Percentiles rank a stretch among this genome's conserved stretches.
phyloP scores from a whole-genome alignment of 2,888 invertebrate species.

The Sinohyriopsis cumingii region DNA sequence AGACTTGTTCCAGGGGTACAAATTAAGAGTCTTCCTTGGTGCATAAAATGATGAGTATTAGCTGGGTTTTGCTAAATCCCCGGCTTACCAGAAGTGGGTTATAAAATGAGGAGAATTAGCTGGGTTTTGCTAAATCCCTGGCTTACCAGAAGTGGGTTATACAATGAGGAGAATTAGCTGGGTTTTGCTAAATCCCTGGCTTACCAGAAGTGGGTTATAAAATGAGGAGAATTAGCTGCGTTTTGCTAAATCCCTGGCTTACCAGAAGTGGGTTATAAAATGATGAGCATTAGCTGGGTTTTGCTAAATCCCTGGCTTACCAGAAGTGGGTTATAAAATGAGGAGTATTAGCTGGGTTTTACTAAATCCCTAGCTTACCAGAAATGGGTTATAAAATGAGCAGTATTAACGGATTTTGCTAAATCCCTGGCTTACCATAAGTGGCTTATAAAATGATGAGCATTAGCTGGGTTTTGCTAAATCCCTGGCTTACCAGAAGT shows the following conservation, averaged over 20 bases:
- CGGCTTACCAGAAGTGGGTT: constrained; percentile 80
- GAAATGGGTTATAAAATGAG: constrained; percentile 85
- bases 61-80: too few relatives aligned
- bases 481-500: constrained; percentile 74
- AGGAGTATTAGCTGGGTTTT: too few relatives aligned
- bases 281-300: too few relatives aligned
- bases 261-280: constrained; percentile 85
- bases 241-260: constrained; percentile 11
- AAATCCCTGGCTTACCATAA: constrained; percentile 73
- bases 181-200: constrained; percentile 5
- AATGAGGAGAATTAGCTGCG: too few relatives aligned
- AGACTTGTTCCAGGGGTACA: too few relatives aligned
- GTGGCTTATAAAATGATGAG: constrained; percentile 87
- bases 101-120: too few relatives aligned
- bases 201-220: constrained; percentile 83
- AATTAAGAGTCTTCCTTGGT: too few relatives aligned
- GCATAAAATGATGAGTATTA: too few relatives aligned
- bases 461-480: too few relatives aligned
- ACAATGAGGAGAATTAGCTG: too few relatives aligned
- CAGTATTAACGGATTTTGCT: too few relatives aligned
- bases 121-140: too few relatives aligned
- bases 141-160: constrained; percentile 81
- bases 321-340: constrained; percentile 85
- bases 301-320: constrained; percentile 58
- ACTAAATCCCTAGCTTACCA: constrained; percentile 72